A percentile compares a stretch with the other conserved stretches of the same genome.
Conservation (phyloP, 2,888 invertebrate species). For the Trisateles emortualis region DNA sequence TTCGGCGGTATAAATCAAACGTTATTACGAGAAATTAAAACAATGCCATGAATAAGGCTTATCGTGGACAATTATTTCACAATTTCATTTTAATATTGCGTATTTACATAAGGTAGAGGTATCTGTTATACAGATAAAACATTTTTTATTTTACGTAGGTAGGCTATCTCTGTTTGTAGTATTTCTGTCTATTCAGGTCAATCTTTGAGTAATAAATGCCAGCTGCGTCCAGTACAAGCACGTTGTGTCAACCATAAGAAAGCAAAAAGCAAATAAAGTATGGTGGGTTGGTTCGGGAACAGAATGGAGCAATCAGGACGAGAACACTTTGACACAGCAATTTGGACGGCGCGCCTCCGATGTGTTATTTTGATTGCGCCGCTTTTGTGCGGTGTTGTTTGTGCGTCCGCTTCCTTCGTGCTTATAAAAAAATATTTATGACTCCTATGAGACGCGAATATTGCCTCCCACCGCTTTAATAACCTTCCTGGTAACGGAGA, state of each 20-base stretch:
- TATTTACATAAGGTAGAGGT: slow-evolving; percentile 9
- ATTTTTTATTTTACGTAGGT: not conserved
- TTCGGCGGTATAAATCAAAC: slow-evolving; percentile 23
- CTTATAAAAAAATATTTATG: slow-evolving; percentile 73
- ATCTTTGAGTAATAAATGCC: slow-evolving; percentile 11
- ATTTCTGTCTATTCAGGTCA: not conserved
- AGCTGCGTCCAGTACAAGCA: slow-evolving; percentile 23
- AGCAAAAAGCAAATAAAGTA: slow-evolving; percentile 69
- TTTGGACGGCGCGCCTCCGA: slow-evolving; percentile 76
- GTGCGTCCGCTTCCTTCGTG: slow-evolving; percentile 66
- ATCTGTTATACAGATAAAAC: not conserved
- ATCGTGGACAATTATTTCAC: slow-evolving; percentile 23
- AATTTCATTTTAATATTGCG: slow-evolving; percentile 22
- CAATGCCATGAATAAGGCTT: slow-evolving; percentile 17
- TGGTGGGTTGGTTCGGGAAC: slow-evolving; percentile 64
- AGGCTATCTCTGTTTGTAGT: not conserved
- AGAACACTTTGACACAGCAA: slow-evolving; percentile 84
- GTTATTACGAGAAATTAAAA: slow-evolving; percentile 7
- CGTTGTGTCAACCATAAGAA: slow-evolving; percentile 65
- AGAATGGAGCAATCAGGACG: slow-evolving; percentile 83
- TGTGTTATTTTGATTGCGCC: slow-evolving; percentile 83
- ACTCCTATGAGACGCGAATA: slow-evolving; percentile 63
- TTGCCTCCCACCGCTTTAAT: slow-evolving; percentile 63
- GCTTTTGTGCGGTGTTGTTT: slow-evolving; percentile 76
- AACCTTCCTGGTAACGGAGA: slow-evolving; percentile 56